These are phyloP conservation scores for Lepetodrilus schrolli DNA, from an alignment of 2,888 invertebrate genomes.

Conservation along the genomic window DNA sequence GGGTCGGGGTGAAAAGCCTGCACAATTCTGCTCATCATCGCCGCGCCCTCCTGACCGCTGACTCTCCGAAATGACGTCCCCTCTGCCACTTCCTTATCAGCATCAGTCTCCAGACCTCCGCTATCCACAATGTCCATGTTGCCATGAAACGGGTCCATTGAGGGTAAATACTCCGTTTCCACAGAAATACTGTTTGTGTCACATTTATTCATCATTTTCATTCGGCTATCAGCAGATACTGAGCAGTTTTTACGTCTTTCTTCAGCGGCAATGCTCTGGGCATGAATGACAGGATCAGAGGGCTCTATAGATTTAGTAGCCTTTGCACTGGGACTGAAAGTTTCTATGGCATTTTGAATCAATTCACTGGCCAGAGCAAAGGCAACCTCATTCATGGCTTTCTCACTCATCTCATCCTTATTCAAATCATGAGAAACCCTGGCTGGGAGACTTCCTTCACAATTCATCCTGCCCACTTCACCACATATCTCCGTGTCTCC, in stretches of 20 bases:
- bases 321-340: slow-evolving; percentile 43
- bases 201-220: neutral
- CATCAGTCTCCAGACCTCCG: slow-evolving; percentile 52
- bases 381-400: slow-evolving; percentile 53
- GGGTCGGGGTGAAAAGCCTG: neutral
- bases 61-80: slow-evolving; percentile 60
- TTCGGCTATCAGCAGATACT: neutral
- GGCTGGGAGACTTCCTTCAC: slow-evolving; percentile 35
- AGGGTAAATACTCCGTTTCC: slow-evolving; percentile 67
- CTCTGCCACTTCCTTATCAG: slow-evolving; percentile 60
- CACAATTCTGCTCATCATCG: too few relatives aligned
- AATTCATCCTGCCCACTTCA: slow-evolving; percentile 40
- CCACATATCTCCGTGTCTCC: neutral
- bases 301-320: neutral
- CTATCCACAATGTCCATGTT: slow-evolving; percentile 54
- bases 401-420: slow-evolving; percentile 31
- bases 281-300: too few relatives aligned
- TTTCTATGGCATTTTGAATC: slow-evolving; percentile 61
- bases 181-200: slow-evolving; percentile 33
- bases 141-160: slow-evolving; percentile 64
- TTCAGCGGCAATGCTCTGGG: too few relatives aligned
- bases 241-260: too few relatives aligned
- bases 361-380: slow-evolving; percentile 58
- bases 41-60: slow-evolving; percentile 41
- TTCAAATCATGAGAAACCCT: neutral